Evolutionary conservation across 2,113 vertebrate genomes (phyloP).

Genomic region (Mugil cephalus): DNA sequence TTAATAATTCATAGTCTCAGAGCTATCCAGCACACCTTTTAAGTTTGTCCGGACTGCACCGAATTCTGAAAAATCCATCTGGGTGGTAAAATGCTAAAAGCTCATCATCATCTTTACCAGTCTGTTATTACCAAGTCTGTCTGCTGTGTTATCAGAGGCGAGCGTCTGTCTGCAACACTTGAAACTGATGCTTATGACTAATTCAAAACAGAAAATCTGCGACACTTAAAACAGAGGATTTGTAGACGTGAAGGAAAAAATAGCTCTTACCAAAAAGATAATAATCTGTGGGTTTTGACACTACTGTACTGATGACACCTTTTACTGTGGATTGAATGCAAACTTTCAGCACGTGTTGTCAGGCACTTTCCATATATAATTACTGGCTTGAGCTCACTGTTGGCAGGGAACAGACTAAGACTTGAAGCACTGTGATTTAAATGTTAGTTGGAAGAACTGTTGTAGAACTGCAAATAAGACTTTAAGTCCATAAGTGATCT

Average conservation of each 20-base stretch:
- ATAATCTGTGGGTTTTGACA: not conserved
- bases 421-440: not conserved
- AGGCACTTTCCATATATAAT: not conserved
- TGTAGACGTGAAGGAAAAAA: not conserved
- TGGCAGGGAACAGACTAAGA: not conserved
- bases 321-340: not conserved
- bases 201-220: not conserved
- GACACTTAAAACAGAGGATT: not conserved
- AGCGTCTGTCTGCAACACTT: not conserved
- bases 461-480: too few relatives aligned
- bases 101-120: not conserved
- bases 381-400: constrained; percentile 6
- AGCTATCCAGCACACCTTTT: not conserved
- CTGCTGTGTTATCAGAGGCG: not conserved
- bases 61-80: constrained; percentile 3
- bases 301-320: not conserved
- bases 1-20: not conserved
- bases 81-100: not conserved
- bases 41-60: not conserved
- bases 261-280: not conserved
- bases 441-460: not conserved
- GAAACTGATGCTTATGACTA: not conserved
- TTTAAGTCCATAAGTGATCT: not conserved
- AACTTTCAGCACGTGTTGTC: not conserved
- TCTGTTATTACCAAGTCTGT: not conserved